phyloP scores from a whole-genome alignment of 2,888 invertebrate species.

The Pachymerium ferrugineum region DNA sequence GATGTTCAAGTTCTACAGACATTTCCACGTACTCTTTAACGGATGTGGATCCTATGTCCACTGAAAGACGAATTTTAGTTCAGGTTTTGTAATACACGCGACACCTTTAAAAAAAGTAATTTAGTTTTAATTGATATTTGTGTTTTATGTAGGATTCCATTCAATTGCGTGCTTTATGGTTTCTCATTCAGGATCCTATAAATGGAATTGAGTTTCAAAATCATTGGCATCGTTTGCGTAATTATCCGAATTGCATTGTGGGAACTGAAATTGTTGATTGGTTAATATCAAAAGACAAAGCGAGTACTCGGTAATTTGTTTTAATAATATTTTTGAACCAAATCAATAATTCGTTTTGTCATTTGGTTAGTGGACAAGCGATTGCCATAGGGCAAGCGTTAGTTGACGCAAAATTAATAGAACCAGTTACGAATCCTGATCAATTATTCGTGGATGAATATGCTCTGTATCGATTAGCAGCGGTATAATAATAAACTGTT shows the following conservation, averaged over 20 bases:
- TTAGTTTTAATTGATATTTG: neutral
- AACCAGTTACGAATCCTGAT: constrained; percentile 55
- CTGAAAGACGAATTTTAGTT: constrained; percentile 30
- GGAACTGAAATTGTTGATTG: constrained; percentile 77
- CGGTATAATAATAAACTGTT: constrained; percentile 39
- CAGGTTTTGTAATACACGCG: no score
- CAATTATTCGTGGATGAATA: constrained; percentile 59
- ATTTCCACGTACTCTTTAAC: constrained; percentile 33
- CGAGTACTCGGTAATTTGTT: constrained; percentile 60
- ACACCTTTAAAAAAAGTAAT: neutral
- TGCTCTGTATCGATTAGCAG: constrained; percentile 55
- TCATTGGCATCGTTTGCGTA: constrained; percentile 65
- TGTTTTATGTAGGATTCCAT: constrained; percentile 52
- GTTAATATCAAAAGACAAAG: constrained; percentile 71
- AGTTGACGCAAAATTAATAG: constrained; percentile 68
- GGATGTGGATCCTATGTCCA: constrained; percentile 33
- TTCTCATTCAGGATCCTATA: constrained; percentile 55
- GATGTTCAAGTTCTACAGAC: constrained; percentile 32
- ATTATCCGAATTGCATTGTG: constrained; percentile 68
- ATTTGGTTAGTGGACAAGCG: constrained; percentile 61
- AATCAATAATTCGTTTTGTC: neutral
- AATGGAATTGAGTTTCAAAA: constrained; percentile 58
- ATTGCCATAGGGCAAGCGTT: constrained; percentile 70
- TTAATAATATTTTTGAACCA: neutral
- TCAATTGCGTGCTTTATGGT: constrained; percentile 59